Conservation (phyloP, 2,888 invertebrate genomes). For the Mesorhabditis belari region DNA sequence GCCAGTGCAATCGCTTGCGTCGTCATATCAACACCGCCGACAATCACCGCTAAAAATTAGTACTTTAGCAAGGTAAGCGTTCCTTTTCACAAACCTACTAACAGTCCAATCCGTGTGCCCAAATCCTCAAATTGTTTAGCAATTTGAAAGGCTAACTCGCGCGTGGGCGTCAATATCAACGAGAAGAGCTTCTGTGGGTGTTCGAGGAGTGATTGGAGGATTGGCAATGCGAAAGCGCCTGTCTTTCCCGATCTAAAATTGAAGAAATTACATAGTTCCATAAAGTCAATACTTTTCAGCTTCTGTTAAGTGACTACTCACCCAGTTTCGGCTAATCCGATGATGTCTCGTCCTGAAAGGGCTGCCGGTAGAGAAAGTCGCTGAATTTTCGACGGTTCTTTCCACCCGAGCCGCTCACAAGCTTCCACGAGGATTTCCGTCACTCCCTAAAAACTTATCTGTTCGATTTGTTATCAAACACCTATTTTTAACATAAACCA, state of each 20-base stretch:
- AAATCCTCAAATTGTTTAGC: constrained; percentile 95
- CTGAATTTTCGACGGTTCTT: constrained; percentile 86
- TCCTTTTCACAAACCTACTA: constrained; percentile 73
- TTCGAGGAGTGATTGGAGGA: constrained; percentile 80
- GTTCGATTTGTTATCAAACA: too few relatives aligned
- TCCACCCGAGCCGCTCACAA: constrained; percentile 87
- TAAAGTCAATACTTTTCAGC: neutral
- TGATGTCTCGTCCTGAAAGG: constrained; percentile 74
- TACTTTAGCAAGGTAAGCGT: constrained; percentile 14
- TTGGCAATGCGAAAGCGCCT: constrained; percentile 92
- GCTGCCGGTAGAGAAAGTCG: constrained; percentile 85
- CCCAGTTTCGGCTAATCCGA: constrained; percentile 75
- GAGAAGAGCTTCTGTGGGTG: constrained; percentile 90
- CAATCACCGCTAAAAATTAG: constrained; percentile 70
- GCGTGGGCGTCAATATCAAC: constrained; percentile 84
- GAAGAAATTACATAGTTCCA: neutral
- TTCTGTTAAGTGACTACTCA: constrained; percentile 6
- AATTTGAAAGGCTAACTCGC: constrained; percentile 95
- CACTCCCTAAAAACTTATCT: constrained; percentile 68
- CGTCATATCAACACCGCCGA: constrained; percentile 98
- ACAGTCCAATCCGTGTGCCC: constrained; percentile 79
- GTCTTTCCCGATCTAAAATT: constrained; percentile 79
- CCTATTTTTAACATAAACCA: too few relatives aligned
- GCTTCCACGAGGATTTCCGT: constrained; percentile 83
- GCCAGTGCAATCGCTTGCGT: constrained; percentile 81